A percentile compares a stretch with the other conserved stretches of the same genome.
These are phyloP conservation scores for Bothrops jararaca DNA, from an alignment of 2,113 vertebrate genomes.

Conservation along the genomic window DNA sequence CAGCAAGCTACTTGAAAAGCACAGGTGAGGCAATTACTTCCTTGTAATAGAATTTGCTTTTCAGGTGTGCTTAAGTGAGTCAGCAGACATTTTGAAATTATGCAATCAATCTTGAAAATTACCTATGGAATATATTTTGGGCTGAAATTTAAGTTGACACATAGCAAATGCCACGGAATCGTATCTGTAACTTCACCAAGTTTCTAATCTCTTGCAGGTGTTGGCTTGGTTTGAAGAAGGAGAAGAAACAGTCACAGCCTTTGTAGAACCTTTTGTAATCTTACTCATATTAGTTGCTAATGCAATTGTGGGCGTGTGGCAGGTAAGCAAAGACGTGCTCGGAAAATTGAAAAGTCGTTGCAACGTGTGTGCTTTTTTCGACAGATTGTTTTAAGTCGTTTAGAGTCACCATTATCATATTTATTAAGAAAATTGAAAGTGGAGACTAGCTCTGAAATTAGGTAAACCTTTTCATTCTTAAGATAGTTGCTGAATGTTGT, in stretches of 20 bases:
- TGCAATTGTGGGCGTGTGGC: slow-evolving; percentile 98
- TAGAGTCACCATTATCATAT: slow-evolving; percentile 5
- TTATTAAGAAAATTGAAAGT: slow-evolving; percentile 27
- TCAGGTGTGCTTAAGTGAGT: neutral
- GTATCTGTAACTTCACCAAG: neutral
- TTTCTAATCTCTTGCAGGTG: slow-evolving; percentile 77
- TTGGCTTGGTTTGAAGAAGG: slow-evolving; percentile 99
- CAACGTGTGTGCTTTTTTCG: neutral
- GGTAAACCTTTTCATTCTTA: neutral
- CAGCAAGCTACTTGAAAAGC: slow-evolving; percentile 7
- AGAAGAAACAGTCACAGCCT: slow-evolving; percentile 97
- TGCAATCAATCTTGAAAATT: neutral
- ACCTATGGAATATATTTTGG: neutral
- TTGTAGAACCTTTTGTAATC: slow-evolving; percentile 99
- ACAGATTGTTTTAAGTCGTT: neutral
- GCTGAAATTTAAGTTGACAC: neutral
- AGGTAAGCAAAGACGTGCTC: slow-evolving; percentile 76
- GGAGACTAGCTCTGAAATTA: slow-evolving; percentile 32
- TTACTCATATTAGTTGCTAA: slow-evolving; percentile 98
- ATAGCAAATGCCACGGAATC: neutral
- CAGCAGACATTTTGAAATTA: neutral
- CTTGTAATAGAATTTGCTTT: neutral
- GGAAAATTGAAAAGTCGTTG: neutral
- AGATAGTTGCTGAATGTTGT: neutral
- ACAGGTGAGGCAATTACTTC: slow-evolving; percentile 29